Evolutionary conservation across 2,888 invertebrate species (phyloP).

Genomic region (Spilarctia lutea): DNA sequence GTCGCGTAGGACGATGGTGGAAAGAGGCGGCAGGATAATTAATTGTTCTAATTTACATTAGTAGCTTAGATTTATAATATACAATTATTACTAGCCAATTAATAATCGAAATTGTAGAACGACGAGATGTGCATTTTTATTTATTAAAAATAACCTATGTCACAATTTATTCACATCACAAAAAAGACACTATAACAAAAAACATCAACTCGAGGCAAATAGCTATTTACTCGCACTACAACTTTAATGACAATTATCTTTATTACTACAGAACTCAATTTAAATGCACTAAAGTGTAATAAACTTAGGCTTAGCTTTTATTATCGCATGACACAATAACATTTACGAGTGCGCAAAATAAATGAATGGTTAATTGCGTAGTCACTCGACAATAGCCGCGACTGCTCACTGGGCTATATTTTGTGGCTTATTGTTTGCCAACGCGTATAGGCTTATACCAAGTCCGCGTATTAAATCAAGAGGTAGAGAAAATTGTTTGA

Average conservation of each 20-base stretch:
- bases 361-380: slow-evolving; percentile 1
- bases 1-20: too few species aligned
- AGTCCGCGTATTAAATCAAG: not conserved
- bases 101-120: too few species aligned
- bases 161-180: too few species aligned
- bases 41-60: too few species aligned
- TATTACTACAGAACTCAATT: not conserved
- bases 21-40: too few species aligned
- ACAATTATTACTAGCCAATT: too few species aligned
- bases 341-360: slow-evolving; percentile 3
- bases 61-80: too few species aligned
- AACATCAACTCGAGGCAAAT: not conserved
- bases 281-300: not conserved
- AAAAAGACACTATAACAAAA: too few species aligned
- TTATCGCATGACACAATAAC: slow-evolving; percentile 7
- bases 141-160: too few species aligned
- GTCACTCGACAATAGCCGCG: slow-evolving; percentile 8
- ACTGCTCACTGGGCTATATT: not conserved
- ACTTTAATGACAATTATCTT: not conserved
- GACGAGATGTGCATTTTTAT: too few species aligned
- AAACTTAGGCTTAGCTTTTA: not conserved
- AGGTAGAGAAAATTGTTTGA: not conserved
- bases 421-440: not conserved
- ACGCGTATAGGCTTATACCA: not conserved
- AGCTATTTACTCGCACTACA: not conserved